These are phyloP conservation scores for Athetis lepigone DNA, from an alignment of 2,888 invertebrate species.

Conservation along the genomic window DNA sequence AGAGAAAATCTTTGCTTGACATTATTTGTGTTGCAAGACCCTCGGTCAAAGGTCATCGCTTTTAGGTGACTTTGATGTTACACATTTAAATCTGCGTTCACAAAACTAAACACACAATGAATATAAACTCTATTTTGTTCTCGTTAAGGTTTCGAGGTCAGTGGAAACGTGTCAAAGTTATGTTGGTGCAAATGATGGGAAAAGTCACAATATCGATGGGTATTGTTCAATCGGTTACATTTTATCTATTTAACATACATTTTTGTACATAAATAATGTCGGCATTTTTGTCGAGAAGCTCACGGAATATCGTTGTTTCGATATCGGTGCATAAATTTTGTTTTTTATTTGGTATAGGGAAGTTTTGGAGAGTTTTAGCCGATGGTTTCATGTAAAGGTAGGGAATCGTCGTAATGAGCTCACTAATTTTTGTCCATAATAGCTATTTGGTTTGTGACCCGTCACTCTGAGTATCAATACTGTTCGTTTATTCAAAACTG, in stretches of 20 bases:
- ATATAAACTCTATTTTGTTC: slow-evolving; percentile 16
- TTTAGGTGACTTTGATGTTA: slow-evolving; percentile 72
- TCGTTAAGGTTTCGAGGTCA: neutral
- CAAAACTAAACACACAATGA: slow-evolving; percentile 8
- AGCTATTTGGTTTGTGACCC: slow-evolving; percentile 13
- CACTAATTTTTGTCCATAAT: slow-evolving; percentile 34
- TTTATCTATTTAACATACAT: slow-evolving; percentile 71
- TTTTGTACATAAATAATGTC: slow-evolving; percentile 63
- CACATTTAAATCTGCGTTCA: slow-evolving; percentile 50
- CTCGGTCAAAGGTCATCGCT: slow-evolving; percentile 71
- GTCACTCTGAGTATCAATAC: neutral
- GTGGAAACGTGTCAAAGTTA: neutral
- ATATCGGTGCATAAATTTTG: slow-evolving; percentile 58
- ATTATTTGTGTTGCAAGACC: slow-evolving; percentile 71
- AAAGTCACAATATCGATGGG: slow-evolving; percentile 65
- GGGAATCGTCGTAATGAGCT: slow-evolving; percentile 21
- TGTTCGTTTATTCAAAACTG: neutral
- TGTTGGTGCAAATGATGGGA: slow-evolving; percentile 64
- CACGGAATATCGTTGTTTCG: slow-evolving; percentile 43
- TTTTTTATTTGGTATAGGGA: slow-evolving; percentile 54
- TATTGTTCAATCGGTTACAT: slow-evolving; percentile 67
- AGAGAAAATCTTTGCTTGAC: slow-evolving; percentile 73
- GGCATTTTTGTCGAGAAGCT: slow-evolving; percentile 58
- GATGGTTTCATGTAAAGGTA: slow-evolving; percentile 35
- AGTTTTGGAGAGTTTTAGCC: slow-evolving; percentile 47